These are phyloP conservation scores for Melanotaenia maccullochi DNA, from an alignment of 2,797 vertebrate genomes.

Conservation along the genomic window DNA sequence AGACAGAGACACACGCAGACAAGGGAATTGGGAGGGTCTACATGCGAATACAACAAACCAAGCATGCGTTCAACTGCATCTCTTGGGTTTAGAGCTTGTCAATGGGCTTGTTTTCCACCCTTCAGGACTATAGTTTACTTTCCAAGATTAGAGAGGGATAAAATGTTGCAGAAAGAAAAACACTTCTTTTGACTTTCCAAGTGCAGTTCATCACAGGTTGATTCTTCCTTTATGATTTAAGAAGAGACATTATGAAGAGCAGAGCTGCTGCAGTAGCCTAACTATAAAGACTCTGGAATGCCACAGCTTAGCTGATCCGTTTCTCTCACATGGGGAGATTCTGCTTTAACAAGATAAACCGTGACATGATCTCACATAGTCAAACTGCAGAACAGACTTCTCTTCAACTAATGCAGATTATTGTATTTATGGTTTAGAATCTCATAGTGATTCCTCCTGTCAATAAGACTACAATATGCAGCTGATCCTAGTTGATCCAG, in stretches of 20 bases:
- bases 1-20: constrained; percentile 84
- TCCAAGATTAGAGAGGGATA: constrained; percentile 70
- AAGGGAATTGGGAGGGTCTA: constrained; percentile 85
- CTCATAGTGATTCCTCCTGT: constrained; percentile 70
- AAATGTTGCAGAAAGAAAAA: constrained; percentile 36
- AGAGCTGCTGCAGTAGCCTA: constrained; percentile 18
- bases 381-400: constrained; percentile 41
- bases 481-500: constrained; percentile 76
- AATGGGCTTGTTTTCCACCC: constrained; percentile 76
- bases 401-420: constrained; percentile 63
- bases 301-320: constrained; percentile 26
- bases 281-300: constrained; percentile 30
- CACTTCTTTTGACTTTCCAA: constrained; percentile 44
- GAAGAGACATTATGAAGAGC: constrained; percentile 7
- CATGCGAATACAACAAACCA: constrained; percentile 82
- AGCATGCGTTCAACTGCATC: constrained; percentile 82
- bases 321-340: constrained; percentile 22
- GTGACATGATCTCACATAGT: constrained; percentile 34
- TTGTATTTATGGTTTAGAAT: constrained; percentile 67
- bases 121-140: constrained; percentile 75
- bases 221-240: constrained; percentile 25
- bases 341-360: constrained; percentile 62
- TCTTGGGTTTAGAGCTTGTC: constrained; percentile 74
- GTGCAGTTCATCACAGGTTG: constrained; percentile 18
- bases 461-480: constrained; percentile 78